These are phyloP conservation scores for Zenarchopterus dispar DNA, from an alignment of 2,797 vertebrate genomes.

Conservation along the genomic window DNA sequence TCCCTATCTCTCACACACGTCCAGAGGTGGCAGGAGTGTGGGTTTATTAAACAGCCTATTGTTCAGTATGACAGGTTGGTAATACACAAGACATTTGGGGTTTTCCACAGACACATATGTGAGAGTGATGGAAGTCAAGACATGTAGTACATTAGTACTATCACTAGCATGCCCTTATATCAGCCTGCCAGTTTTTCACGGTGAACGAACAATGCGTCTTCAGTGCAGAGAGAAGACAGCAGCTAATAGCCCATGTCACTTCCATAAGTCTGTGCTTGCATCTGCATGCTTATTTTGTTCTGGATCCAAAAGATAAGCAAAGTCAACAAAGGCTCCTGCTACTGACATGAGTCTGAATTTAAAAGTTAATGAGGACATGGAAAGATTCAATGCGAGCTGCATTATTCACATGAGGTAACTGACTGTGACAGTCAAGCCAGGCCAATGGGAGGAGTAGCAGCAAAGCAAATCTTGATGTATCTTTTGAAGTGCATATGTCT, in stretches of 20 bases:
- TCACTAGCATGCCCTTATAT: conserved; percentile 34
- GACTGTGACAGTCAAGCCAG: conserved; percentile 9
- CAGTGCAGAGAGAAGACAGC: conserved; percentile 44
- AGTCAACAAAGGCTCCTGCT: neutral
- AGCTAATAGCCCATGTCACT: conserved; percentile 7
- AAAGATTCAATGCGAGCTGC: conserved; percentile 1
- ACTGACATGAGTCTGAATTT: neutral
- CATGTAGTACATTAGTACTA: conserved; percentile 52
- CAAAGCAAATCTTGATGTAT: too few relatives aligned
- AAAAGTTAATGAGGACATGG: neutral
- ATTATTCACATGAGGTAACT: conserved; percentile 3
- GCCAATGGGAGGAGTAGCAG: too few relatives aligned
- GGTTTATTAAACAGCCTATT: conserved; percentile 61
- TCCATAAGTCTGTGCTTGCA: conserved; percentile 13
- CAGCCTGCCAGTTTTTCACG: conserved; percentile 44
- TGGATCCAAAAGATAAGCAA: conserved; percentile 7
- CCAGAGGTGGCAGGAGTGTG: conserved; percentile 40
- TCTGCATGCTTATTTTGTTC: conserved; percentile 22
- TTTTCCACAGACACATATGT: conserved; percentile 31
- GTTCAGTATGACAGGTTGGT: conserved; percentile 58
- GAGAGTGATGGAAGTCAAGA: conserved; percentile 48
- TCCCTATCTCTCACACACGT: conserved; percentile 21
- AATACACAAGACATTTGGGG: conserved; percentile 47
- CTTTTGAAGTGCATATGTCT: conserved; percentile 19
- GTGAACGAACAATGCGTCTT: conserved; percentile 47